Conservation (phyloP, 2,888 invertebrate genomes). For the Thecocarcelia acutangulata region DNA sequence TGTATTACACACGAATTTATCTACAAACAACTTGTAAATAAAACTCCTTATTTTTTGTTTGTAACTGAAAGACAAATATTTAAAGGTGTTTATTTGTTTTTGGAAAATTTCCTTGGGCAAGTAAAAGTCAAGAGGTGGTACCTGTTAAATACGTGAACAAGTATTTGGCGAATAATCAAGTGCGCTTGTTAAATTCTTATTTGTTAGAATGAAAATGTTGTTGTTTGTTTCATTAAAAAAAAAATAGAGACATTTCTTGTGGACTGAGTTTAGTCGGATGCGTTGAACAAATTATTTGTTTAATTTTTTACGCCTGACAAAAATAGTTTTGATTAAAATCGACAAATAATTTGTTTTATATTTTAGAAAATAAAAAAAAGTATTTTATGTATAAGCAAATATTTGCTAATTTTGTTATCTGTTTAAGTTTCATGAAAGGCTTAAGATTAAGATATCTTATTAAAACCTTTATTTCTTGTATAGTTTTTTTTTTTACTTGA, state of each 20-base stretch:
- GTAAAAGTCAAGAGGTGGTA: conserved; percentile 17
- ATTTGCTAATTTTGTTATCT: conserved; percentile 50
- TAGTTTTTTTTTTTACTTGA: too few species aligned
- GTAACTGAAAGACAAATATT: conserved; percentile 36
- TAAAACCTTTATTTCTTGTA: not conserved
- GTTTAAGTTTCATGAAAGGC: conserved; percentile 11
- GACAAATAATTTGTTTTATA: too few species aligned
- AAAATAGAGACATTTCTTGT: conserved; percentile 18
- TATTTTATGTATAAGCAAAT: conserved; percentile 32
- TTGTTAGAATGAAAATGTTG: conserved; percentile 46
- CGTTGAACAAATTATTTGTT: conserved; percentile 1
- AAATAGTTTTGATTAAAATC: conserved; percentile 30
- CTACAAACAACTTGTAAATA: conserved; percentile 4
- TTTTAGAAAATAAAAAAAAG: not conserved
- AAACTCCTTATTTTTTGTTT: conserved; percentile 6
- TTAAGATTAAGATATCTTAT: not conserved
- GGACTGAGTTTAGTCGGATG: too few species aligned
- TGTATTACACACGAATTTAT: not conserved
- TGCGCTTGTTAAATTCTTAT: conserved; percentile 49
- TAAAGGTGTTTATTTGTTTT: conserved; percentile 53
- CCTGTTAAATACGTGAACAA: not conserved
- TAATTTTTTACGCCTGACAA: not conserved
- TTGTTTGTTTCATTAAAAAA: conserved; percentile 63
- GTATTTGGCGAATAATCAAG: conserved; percentile 56
- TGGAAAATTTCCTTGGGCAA: conserved; percentile 16